phyloP scores from a whole-genome alignment of 2,113 vertebrate species.

The Pardalotus punctatus region DNA sequence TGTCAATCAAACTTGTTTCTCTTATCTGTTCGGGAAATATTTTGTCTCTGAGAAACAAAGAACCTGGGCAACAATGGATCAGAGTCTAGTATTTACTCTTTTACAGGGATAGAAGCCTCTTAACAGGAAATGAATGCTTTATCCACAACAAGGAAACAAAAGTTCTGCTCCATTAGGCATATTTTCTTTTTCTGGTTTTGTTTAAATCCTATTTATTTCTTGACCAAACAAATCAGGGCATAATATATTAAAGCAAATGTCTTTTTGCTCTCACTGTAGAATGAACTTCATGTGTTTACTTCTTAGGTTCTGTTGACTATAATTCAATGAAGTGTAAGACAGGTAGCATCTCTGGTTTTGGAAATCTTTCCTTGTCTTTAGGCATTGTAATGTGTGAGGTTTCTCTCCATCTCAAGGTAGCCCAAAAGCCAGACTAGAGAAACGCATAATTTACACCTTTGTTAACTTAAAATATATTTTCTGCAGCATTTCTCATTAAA shows the following conservation, averaged over 20 bases:
- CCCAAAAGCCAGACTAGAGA: not conserved
- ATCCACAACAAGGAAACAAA: not conserved
- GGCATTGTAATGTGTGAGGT: not conserved
- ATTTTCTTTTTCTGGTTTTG: not conserved
- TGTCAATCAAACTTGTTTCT: slow-evolving; percentile 79
- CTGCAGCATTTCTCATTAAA: not conserved
- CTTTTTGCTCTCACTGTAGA: not conserved
- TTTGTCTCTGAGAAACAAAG: slow-evolving; percentile 80
- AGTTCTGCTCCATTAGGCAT: not conserved
- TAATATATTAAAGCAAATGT: slow-evolving; percentile 14
- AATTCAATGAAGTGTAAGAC: not conserved
- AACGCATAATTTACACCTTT: not conserved
- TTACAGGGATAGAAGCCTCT: not conserved
- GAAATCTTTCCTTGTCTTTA: not conserved
- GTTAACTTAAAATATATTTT: not conserved
- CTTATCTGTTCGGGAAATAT: slow-evolving; percentile 75
- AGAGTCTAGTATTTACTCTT: slow-evolving; percentile 58
- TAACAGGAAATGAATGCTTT: slow-evolving; percentile 27
- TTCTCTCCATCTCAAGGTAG: not conserved
- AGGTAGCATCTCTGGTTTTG: not conserved
- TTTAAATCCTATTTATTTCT: not conserved
- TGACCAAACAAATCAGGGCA: not conserved
- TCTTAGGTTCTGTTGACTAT: not conserved
- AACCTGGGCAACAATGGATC: slow-evolving; percentile 67
- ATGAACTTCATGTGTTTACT: not conserved